These are phyloP conservation scores for Alouatta caraya DNA, from an alignment of 2,797 vertebrate species.

Conservation along the genomic window DNA sequence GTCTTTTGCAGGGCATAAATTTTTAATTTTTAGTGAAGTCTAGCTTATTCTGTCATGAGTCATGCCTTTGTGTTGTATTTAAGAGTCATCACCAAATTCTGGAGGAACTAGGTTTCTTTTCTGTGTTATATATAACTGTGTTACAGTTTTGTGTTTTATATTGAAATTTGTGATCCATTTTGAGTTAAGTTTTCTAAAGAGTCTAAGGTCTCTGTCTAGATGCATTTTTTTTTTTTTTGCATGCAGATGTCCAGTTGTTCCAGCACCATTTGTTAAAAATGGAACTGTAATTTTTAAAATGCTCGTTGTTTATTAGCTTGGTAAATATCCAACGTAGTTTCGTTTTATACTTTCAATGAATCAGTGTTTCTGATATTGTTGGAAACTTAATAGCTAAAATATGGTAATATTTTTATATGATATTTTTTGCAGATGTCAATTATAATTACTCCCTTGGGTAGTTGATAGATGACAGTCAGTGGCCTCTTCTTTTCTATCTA, in stretches of 20 bases:
- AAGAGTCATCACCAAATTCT: background rate
- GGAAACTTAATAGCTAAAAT: background rate
- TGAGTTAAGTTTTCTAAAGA: background rate
- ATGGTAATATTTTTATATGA: background rate
- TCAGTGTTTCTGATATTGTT: background rate
- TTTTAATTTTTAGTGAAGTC: background rate
- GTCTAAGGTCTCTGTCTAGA: background rate
- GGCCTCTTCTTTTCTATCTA: background rate
- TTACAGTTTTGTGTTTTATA: background rate
- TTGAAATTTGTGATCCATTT: background rate
- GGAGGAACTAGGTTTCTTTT: background rate
- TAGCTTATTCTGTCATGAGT: background rate
- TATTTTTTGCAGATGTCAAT: background rate
- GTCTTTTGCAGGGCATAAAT: background rate
- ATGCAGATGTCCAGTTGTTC: background rate
- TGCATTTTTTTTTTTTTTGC: background rate
- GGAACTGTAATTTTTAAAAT: background rate
- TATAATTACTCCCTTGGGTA: background rate
- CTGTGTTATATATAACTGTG: background rate
- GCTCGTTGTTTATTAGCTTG: background rate
- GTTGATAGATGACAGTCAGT: background rate
- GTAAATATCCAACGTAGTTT: background rate
- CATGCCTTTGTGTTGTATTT: background rate
- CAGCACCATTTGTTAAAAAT: background rate
- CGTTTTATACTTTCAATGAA: background rate